Percentiles rank a stretch among this genome's conserved stretches.
Evolutionary conservation across 2,888 invertebrate species (phyloP).

Genomic region (Stenolophus ochropezus): DNA sequence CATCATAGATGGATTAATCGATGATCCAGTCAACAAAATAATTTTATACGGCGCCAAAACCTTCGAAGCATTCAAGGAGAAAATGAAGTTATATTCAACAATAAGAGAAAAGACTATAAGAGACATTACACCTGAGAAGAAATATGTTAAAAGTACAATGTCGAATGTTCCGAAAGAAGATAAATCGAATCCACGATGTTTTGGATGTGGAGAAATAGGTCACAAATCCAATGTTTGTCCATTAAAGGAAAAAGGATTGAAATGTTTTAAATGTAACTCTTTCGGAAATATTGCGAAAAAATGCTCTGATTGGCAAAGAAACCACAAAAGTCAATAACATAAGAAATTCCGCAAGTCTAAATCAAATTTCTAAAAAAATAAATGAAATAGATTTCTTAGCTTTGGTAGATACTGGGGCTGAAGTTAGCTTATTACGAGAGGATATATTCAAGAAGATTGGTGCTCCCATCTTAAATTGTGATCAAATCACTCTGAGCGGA

Average conservation of each 20-base stretch:
- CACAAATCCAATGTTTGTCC: background rate
- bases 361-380: no score
- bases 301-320: background rate
- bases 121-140: slow-evolving; percentile 9
- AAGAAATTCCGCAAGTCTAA: no score
- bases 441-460: background rate
- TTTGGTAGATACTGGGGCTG: slow-evolving; percentile 4
- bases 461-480: background rate
- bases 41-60: slow-evolving; percentile 38
- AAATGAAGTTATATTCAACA: slow-evolving; percentile 27
- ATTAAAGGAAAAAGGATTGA: background rate
- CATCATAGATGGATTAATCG: slow-evolving; percentile 45
- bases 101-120: slow-evolving; percentile 21
- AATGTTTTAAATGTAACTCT: background rate
- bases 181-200: background rate
- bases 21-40: slow-evolving; percentile 28
- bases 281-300: slow-evolving; percentile 11
- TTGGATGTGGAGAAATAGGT: background rate
- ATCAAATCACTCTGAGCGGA: background rate
- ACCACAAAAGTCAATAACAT: background rate
- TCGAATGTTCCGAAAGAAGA: background rate
- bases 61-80: slow-evolving; percentile 31
- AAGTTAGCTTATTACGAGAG: slow-evolving; percentile 6
- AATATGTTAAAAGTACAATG: background rate
- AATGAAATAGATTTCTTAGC: no score